Percentiles rank a stretch among this genome's conserved stretches.
Evolutionary conservation across 2,113 vertebrate species (phyloP).

Genomic region (Podarcis muralis): DNA sequence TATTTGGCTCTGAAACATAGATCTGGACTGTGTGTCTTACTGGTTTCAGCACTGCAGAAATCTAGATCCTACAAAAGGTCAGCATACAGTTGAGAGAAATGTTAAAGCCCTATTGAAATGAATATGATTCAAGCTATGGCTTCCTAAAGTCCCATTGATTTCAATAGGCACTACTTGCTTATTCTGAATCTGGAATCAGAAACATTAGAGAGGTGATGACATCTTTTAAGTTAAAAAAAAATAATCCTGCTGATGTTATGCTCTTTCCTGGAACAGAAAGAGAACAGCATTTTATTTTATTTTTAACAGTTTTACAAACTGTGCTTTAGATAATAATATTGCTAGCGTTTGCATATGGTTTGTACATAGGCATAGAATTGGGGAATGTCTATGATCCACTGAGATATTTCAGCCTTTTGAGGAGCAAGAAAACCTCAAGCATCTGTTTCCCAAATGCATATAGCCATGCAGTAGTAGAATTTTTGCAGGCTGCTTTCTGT

Average conservation of each 20-base stretch:
- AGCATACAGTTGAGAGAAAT: background rate
- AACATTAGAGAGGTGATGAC: background rate
- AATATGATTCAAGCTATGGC: background rate
- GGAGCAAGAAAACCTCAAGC: conserved; percentile 47
- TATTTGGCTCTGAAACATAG: background rate
- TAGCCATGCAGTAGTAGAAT: conserved; percentile 56
- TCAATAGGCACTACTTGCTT: background rate
- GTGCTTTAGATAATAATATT: background rate
- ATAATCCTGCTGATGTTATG: background rate
- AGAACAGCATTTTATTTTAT: background rate
- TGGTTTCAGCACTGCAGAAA: background rate
- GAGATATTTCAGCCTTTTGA: conserved; percentile 45
- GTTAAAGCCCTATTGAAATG: background rate
- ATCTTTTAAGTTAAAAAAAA: background rate
- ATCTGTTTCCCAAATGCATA: conserved; percentile 43
- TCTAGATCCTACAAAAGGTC: background rate
- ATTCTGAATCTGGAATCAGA: background rate
- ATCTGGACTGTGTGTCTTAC: background rate
- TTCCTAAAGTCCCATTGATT: background rate
- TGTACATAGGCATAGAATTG: background rate
- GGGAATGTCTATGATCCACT: background rate
- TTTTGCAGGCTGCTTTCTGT: conserved; percentile 54
- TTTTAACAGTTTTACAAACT: background rate
- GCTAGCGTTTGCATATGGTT: background rate
- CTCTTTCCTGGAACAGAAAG: background rate